These are phyloP conservation scores for Machimus atricapillus DNA, from an alignment of 2,888 invertebrate species.

Conservation along the genomic window DNA sequence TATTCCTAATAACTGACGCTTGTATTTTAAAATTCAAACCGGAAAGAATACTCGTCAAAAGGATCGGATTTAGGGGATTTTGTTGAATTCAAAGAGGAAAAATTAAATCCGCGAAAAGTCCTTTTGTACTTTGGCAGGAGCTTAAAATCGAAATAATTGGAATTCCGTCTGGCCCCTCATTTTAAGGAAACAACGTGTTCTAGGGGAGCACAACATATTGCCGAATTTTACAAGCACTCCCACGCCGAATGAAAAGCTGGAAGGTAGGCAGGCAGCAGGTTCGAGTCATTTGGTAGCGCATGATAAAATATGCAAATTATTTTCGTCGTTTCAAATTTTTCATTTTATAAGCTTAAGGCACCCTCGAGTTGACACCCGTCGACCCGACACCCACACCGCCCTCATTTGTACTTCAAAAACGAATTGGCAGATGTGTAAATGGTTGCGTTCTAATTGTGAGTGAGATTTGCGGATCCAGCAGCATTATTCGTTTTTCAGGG, in stretches of 20 bases:
- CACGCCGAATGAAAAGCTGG: background rate
- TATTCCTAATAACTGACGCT: background rate
- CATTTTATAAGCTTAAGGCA: constrained; percentile 38
- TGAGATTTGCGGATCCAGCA: constrained; percentile 37
- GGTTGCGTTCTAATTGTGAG: constrained; percentile 34
- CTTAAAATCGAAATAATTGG: constrained; percentile 42
- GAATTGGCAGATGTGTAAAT: constrained; percentile 41
- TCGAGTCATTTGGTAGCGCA: background rate
- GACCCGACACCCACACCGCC: background rate
- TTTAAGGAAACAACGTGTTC: background rate
- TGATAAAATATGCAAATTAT: constrained; percentile 42
- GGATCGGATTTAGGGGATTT: constrained; percentile 40
- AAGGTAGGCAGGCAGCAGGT: background rate
- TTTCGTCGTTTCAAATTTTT: constrained; percentile 24
- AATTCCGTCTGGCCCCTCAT: constrained; percentile 21
- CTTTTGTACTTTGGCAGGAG: constrained; percentile 33
- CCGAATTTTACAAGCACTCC: background rate
- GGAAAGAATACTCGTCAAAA: constrained; percentile 14
- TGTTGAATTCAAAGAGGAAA: constrained; percentile 11
- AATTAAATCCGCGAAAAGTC: constrained; percentile 33
- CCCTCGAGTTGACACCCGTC: constrained; percentile 1
- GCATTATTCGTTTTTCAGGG: background rate
- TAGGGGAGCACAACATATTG: constrained; percentile 28
- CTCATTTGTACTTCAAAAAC: constrained; percentile 36
- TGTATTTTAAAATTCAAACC: constrained; percentile 25